phyloP scores from a whole-genome alignment of 2,797 vertebrate species.

The Tenualosa ilisha region DNA sequence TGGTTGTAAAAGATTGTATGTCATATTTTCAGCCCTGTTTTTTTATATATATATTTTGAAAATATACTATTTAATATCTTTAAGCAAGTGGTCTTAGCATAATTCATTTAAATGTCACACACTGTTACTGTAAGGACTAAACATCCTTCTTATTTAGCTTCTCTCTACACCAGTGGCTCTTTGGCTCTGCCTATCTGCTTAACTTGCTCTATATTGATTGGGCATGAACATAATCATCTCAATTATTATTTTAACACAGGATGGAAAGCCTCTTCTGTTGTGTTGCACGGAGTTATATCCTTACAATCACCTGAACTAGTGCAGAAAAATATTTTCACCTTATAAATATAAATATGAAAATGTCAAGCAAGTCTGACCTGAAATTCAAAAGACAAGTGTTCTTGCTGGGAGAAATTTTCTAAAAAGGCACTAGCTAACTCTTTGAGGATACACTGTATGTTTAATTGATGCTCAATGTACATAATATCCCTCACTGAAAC shows the following conservation, averaged over 20 bases:
- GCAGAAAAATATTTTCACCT: not conserved
- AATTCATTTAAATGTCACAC: not conserved
- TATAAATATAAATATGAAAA: not conserved
- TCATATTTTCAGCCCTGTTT: not conserved
- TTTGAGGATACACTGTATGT: not conserved
- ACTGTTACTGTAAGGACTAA: not conserved
- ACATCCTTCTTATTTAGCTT: not conserved
- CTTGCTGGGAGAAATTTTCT: not conserved
- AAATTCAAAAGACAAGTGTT: not conserved
- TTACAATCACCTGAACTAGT: not conserved
- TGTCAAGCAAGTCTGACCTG: not conserved
- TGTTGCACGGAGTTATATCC: not conserved
- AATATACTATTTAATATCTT: no score
- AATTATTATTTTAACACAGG: not conserved
- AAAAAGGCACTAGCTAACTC: not conserved
- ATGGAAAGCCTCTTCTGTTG: not conserved
- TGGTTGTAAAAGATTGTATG: no score
- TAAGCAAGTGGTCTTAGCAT: not conserved
- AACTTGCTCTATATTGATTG: not conserved
- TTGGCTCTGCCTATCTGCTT: not conserved
- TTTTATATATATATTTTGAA: not conserved
- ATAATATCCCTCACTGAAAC: not conserved
- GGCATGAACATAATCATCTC: not conserved
- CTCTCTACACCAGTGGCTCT: not conserved
- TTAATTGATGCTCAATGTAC: not conserved